phyloP scores from a whole-genome alignment of 2,113 vertebrate species.

The Larimichthys polyactis region DNA sequence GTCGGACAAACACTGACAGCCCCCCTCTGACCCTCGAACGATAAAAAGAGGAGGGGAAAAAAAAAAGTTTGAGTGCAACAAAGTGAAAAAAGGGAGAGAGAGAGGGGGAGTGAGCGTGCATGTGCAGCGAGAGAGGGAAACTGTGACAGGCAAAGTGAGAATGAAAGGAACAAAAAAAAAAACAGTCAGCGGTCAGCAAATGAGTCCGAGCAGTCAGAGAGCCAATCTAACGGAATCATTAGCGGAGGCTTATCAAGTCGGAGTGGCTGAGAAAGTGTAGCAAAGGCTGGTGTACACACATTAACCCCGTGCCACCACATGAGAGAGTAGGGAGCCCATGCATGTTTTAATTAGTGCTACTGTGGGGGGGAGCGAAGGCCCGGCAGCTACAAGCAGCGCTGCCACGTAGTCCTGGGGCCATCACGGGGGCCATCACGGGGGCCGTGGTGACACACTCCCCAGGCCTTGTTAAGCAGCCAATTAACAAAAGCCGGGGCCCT shows the following conservation, averaged over 20 bases:
- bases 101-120: not conserved
- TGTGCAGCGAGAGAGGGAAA: not conserved
- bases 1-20: slow-evolving; percentile 57
- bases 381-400: slow-evolving; percentile 48
- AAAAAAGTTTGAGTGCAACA: slow-evolving; percentile 46
- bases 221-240: slow-evolving; percentile 61
- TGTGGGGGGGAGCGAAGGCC: slow-evolving; percentile 52
- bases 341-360: slow-evolving; percentile 80
- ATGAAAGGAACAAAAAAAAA: not conserved
- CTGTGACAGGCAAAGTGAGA: slow-evolving; percentile 23
- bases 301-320: slow-evolving; percentile 72
- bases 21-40: slow-evolving; percentile 37
- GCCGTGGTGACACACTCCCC: slow-evolving; percentile 66
- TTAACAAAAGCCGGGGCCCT: slow-evolving; percentile 68
- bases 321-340: slow-evolving; percentile 55
- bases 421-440: slow-evolving; percentile 33
- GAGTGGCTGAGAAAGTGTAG: slow-evolving; percentile 47
- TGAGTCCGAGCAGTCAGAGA: slow-evolving; percentile 15
- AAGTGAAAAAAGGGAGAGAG: not conserved
- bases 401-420: slow-evolving; percentile 67
- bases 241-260: slow-evolving; percentile 56
- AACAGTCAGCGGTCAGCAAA: slow-evolving; percentile 37
- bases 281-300: slow-evolving; percentile 69
- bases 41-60: slow-evolving; percentile 2
- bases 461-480: slow-evolving; percentile 78